Conservation (phyloP, 2,797 vertebrate genomes). For the Artibeus lituratus region DNA sequence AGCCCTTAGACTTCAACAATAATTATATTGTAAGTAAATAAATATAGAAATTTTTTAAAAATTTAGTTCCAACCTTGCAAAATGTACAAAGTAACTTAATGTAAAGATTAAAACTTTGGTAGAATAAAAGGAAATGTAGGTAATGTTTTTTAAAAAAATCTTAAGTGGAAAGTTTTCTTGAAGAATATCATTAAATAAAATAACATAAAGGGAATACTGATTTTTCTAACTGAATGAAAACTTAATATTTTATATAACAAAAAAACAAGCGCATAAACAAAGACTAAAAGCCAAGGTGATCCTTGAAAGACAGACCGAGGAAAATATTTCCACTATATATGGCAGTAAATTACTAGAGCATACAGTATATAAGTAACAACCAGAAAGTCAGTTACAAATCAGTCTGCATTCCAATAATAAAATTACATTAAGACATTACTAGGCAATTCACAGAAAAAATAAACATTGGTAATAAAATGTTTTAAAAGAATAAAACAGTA, state of each 20-base stretch:
- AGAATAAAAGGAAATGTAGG: background rate
- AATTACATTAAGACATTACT: background rate
- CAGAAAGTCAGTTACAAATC: background rate
- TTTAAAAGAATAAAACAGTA: background rate
- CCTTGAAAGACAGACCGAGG: background rate
- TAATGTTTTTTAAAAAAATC: background rate
- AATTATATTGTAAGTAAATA: background rate
- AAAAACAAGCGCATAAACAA: background rate
- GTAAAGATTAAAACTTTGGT: background rate
- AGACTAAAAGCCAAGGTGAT: background rate
- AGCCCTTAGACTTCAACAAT: background rate
- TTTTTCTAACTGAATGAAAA: conserved; percentile 21
- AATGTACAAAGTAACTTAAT: background rate
- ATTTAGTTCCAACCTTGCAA: background rate
- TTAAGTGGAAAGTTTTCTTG: background rate
- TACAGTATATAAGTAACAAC: background rate
- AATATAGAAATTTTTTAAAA: background rate
- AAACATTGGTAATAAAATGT: background rate
- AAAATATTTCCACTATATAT: background rate
- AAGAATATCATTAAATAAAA: background rate
- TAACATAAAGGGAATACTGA: background rate
- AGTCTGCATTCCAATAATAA: background rate
- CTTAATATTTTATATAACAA: background rate
- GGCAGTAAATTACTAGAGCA: background rate
- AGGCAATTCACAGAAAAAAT: background rate